phyloP scores from a whole-genome alignment of 2,888 invertebrate genomes.

The Temnothorax rugatulus region DNA sequence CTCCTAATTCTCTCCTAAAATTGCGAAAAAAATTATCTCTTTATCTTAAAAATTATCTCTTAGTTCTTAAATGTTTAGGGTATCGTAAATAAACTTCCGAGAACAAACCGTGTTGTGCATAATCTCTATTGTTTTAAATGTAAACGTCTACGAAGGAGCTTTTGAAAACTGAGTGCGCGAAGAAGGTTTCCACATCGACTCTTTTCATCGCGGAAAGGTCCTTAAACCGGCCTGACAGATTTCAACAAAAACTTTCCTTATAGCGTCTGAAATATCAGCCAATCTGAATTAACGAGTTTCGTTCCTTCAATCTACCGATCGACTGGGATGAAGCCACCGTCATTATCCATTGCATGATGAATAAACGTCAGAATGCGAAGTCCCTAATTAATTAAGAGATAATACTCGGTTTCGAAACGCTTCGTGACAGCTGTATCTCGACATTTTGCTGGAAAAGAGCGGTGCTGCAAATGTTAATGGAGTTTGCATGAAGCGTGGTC shows the following conservation, averaged over 20 bases:
- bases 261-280: not conserved
- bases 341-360: not conserved
- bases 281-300: constrained; percentile 45
- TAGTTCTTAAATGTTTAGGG: not conserved
- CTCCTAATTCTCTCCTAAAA: not conserved
- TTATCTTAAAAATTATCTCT: not conserved
- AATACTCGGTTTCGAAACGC: not conserved
- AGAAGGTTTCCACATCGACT: not conserved
- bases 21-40: not conserved
- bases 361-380: not conserved
- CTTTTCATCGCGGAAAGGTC: not conserved
- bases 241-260: constrained; percentile 26
- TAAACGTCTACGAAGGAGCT: constrained; percentile 44
- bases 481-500: not conserved
- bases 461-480: not conserved
- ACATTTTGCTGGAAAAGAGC: not conserved
- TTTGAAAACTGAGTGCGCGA: constrained; percentile 61
- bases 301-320: not conserved
- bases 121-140: constrained; percentile 38
- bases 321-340: not conserved
- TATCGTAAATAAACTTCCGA: not conserved
- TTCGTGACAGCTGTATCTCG: not conserved
- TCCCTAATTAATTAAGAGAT: not conserved
- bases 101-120: not conserved
- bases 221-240: constrained; percentile 32